Evolutionary conservation across 2,888 invertebrate species (phyloP), one percentile per base, ranked within the genome.

Genomic region (Operophtera brumata): DNA sequence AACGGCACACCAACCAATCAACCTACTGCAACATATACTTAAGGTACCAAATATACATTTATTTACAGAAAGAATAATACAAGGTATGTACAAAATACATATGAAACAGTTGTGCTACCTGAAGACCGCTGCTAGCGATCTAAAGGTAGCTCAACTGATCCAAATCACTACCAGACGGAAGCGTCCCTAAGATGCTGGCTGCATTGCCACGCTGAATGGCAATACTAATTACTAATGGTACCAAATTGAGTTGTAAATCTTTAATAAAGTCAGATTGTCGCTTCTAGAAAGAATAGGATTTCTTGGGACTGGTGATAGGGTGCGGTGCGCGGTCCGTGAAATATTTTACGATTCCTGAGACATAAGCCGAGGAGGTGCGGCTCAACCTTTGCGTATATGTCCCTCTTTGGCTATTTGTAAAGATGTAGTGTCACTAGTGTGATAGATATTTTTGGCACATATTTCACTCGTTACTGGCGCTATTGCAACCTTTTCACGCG

Each of bases 261-360:
- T 8, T 28, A 28, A 28, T 30, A 43, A 43, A n/a, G n/a, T 10
- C 7, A 30, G 32, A 12, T 28, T 60, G 73, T 51, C 75, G 55
- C 65, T 62, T 83, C 81, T 63, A 80, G 79, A 45, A 54, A 53
- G 28, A 54, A 32, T 64, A 69, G 60, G 58, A 63, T 64, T 57
- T 48, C 48, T 26, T 51, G 69, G 64, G 59, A 56, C 56, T 59
- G 68, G 70, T 64, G 59, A 66, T 66, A 70, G 70, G 71, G 72
- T 71, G 47, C 52, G 64, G 77, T 75, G 78, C 76, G 76, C 70
- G 71, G 71, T 68, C 76, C 77, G 76, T 82, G 85, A 86, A 85
- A 86, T 86, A 88, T 88, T 88, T 86, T 88, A 88, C 86, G 86
- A 85, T 83, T 81, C 74, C 69, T 71, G 78, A 80, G 81, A 83